Evolutionary conservation across 2,113 vertebrate genomes (phyloP), one percentile per base, ranked within the genome.

Genomic region (Cyprinodon tularosa): DNA sequence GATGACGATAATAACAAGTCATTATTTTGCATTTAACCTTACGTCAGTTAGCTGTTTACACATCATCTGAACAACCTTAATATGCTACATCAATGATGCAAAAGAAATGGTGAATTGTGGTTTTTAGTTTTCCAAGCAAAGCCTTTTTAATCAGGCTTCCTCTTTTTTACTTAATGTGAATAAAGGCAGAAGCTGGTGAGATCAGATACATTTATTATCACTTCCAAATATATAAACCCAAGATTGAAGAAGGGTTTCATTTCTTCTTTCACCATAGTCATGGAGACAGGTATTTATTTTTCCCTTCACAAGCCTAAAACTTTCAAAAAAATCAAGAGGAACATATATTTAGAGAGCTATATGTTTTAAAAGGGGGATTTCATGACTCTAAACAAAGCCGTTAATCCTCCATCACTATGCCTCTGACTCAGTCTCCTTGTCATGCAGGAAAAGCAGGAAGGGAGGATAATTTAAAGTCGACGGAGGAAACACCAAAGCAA

Each of bases 401-500:
- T 71, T 65, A 44, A 66, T 14, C 5, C 37, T 17, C 60, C 22
- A 75, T 9, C 20, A 39, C 0, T 22, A 70, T 45, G 42, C 38
- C 17, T 0, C 4, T 3, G 64, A 17, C 22, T 29, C 48, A 0
- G 59, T 71, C 13, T 45, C 77, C 53, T 62, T 60, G 59, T 45
- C 59, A 61, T 39, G 59, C 12, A 61, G 70, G 76, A 65, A 75
- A 80, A 77, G 61, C 20, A 42, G 9, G 53, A 76, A 48, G 72
- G 81, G 84, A 83, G 78, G 85, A 87, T 89, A 90, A 92, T 90
- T 89, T 89, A 88, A 92, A 85, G 89, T 86, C 77, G 68, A 70
- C 69, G 57, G 69, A 78, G 79, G 84, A 88, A 89, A 87, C 83
- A 71, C 62, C 84, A 84, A 85, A 79, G 86, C 83, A 83, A 63